Percentiles rank a stretch among this genome's conserved stretches.
These are phyloP conservation scores for Sander lucioperca DNA, from an alignment of 2,113 vertebrate species.

Conservation along the genomic window DNA sequence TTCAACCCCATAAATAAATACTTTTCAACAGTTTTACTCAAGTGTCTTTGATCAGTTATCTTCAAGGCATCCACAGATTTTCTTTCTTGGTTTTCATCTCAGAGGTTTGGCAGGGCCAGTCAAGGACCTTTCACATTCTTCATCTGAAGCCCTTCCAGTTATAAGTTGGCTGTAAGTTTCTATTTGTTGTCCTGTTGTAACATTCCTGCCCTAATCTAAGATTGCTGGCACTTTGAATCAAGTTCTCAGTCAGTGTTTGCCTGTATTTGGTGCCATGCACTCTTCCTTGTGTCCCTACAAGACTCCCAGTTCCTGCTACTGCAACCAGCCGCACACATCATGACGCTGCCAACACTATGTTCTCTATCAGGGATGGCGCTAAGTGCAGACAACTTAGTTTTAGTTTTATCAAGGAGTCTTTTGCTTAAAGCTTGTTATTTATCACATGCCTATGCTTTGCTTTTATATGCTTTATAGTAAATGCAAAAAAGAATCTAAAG, in stretches of 20 bases:
- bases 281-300: background rate
- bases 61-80: constrained; percentile 59
- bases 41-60: constrained; percentile 35
- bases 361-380: background rate
- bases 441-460: background rate
- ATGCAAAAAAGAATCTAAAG: background rate
- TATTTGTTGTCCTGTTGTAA: constrained; percentile 40
- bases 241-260: constrained; percentile 12
- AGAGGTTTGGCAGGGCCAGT: constrained; percentile 31
- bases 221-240: constrained; percentile 37
- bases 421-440: constrained; percentile 1
- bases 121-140: constrained; percentile 38
- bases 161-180: constrained; percentile 39
- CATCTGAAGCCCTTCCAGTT: constrained; percentile 51
- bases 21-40: background rate
- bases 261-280: constrained; percentile 21
- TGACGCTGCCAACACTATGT: background rate
- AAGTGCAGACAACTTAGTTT: background rate
- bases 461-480: background rate
- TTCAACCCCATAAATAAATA: background rate
- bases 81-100: constrained; percentile 24
- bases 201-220: constrained; percentile 21
- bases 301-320: constrained; percentile 1
- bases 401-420: background rate
- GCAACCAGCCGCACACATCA: background rate